Evolutionary conservation across 2,113 vertebrate species (phyloP).

Genomic region (Ailurus styani): DNA sequence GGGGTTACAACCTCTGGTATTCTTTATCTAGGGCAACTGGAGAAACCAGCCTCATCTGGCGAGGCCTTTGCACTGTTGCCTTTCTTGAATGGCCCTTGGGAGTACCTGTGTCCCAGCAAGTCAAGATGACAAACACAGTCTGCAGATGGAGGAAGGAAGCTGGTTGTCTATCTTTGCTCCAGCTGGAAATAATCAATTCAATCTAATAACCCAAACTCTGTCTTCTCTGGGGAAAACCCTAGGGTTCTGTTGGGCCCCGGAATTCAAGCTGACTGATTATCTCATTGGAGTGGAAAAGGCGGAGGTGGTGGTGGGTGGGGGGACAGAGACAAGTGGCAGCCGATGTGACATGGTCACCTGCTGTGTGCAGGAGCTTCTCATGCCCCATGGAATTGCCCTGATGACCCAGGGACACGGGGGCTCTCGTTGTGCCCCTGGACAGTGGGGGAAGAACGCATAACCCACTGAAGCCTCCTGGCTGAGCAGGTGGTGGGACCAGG

Average conservation of each 20-base stretch:
- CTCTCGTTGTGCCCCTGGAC: neutral
- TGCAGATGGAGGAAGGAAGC: neutral
- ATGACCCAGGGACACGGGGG: too few relatives aligned
- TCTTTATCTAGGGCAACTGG: neutral
- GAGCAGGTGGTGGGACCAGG: neutral
- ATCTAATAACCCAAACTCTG: neutral
- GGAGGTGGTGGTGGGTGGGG: neutral
- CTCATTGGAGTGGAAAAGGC: neutral
- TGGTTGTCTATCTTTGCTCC: neutral
- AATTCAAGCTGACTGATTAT: neutral
- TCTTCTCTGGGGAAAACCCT: slow-evolving; percentile 1
- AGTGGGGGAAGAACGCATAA: neutral
- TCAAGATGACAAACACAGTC: neutral
- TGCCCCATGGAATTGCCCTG: neutral
- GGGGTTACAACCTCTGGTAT: neutral
- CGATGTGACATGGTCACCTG: fast-evolving
- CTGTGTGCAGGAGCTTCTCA: neutral
- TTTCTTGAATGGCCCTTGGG: neutral
- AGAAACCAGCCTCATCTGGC: neutral
- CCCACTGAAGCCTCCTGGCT: neutral
- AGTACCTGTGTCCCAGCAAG: neutral
- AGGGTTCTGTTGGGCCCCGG: neutral
- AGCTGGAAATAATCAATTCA: neutral
- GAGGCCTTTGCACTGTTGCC: neutral
- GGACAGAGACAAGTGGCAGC: neutral